These are phyloP conservation scores for Timema cristinae DNA, from an alignment of 2,888 invertebrate species.

Conservation along the genomic window DNA sequence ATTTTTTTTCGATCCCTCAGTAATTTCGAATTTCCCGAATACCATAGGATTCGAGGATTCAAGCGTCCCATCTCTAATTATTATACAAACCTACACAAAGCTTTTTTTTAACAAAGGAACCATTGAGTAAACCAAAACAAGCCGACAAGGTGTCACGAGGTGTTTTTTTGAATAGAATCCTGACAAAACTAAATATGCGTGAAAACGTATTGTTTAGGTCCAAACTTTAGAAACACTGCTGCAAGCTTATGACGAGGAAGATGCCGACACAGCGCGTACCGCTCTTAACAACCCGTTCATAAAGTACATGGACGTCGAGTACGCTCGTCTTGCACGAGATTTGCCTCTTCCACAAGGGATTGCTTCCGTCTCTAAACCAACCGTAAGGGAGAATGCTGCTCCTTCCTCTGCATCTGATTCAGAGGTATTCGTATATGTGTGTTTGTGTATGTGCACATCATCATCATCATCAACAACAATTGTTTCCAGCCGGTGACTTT, in stretches of 20 bases:
- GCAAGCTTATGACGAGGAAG: conserved; percentile 81
- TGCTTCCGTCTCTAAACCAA: conserved; percentile 49
- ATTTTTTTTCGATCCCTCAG: no score
- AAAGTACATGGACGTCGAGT: conserved; percentile 89
- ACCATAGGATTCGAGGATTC: no score
- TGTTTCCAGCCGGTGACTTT: neutral
- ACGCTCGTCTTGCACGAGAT: conserved; percentile 68
- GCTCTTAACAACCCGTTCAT: conserved; percentile 81
- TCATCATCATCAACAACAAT: neutral
- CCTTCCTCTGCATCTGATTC: conserved; percentile 15
- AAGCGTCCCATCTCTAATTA: no score
- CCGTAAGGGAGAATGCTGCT: conserved; percentile 65
- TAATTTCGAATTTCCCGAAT: no score
- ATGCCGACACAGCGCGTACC: conserved; percentile 69
- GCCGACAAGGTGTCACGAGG: no score
- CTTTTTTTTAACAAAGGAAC: neutral
- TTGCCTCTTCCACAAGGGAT: conserved; percentile 62
- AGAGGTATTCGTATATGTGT: conserved; percentile 22
- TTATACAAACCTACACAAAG: neutral
- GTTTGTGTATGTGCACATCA: neutral
- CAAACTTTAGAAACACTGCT: conserved; percentile 74
- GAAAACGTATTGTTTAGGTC: conserved; percentile 44
- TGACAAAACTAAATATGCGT: no score
- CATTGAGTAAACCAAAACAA: no score
- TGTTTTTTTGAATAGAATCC: no score